phyloP scores from a whole-genome alignment of 2,888 invertebrate genomes.

The Lasioglossum pauxillum region DNA sequence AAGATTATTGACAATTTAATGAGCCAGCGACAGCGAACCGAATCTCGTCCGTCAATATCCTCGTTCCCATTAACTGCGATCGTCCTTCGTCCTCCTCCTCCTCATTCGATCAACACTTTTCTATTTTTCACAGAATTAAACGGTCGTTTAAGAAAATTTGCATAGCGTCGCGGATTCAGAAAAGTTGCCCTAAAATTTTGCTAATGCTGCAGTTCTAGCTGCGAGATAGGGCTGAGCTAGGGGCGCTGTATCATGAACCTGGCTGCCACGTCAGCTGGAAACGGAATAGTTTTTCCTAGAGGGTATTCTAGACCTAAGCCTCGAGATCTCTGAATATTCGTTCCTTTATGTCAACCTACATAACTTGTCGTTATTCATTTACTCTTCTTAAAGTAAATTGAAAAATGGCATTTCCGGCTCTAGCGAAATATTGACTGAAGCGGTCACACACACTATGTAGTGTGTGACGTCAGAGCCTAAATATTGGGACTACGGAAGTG shows the following conservation, averaged over 20 bases:
- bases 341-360: background rate
- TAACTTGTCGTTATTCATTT: background rate
- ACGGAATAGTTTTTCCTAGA: background rate
- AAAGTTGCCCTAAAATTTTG: background rate
- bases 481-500: too few species aligned
- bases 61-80: background rate
- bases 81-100: background rate
- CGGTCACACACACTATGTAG: too few species aligned
- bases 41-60: constrained; percentile 11
- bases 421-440: too few species aligned
- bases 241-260: background rate
- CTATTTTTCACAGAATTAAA: background rate
- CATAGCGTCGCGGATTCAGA: background rate
- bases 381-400: background rate
- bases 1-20: constrained; percentile 37
- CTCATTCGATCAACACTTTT: background rate
- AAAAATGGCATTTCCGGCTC: too few species aligned
- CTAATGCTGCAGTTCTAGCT: background rate
- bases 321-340: background rate
- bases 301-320: background rate
- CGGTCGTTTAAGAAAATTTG: background rate
- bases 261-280: background rate
- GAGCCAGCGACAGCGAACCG: constrained; percentile 14
- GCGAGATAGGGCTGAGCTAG: background rate
- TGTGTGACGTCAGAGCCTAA: too few species aligned